Conservation (phyloP, 2,888 invertebrate species). For the Metacarcinus magister region DNA sequence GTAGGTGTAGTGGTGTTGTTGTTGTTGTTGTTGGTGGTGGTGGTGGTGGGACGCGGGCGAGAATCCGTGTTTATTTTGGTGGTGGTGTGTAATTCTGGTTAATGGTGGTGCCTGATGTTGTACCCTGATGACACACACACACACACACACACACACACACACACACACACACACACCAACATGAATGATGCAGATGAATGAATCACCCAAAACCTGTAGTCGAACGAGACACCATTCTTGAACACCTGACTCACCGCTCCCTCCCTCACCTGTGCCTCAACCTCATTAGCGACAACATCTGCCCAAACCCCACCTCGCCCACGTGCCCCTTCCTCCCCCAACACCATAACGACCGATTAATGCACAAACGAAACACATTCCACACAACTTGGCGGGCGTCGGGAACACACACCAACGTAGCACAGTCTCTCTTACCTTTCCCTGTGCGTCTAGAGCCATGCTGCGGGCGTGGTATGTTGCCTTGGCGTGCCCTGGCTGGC, state of each 20-base stretch:
- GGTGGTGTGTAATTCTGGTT: too few species aligned
- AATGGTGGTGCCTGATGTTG: too few species aligned
- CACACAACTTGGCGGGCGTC: not conserved
- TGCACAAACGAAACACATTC: not conserved
- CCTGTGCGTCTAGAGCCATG: slow-evolving; percentile 5
- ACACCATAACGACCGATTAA: not conserved
- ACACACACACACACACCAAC: not conserved
- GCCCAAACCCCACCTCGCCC: not conserved
- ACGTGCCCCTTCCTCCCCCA: not conserved
- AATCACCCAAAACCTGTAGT: not conserved
- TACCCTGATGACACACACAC: not conserved
- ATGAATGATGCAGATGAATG: not conserved
- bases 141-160: slow-evolving; percentile 22
- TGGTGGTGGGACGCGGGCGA: too few species aligned
- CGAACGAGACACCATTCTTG: not conserved
- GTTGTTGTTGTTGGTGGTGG: too few species aligned
- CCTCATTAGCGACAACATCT: not conserved
- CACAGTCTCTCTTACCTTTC: not conserved
- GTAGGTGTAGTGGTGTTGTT: too few species aligned
- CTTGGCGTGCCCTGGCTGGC: not conserved
- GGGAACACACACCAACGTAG: not conserved
- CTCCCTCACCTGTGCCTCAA: not conserved
- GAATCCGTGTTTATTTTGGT: too few species aligned
- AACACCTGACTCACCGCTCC: not conserved
- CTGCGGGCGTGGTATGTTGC: not conserved